Evolutionary conservation across 2,888 invertebrate genomes (phyloP).

Genomic region (Stratiomys singularior): DNA sequence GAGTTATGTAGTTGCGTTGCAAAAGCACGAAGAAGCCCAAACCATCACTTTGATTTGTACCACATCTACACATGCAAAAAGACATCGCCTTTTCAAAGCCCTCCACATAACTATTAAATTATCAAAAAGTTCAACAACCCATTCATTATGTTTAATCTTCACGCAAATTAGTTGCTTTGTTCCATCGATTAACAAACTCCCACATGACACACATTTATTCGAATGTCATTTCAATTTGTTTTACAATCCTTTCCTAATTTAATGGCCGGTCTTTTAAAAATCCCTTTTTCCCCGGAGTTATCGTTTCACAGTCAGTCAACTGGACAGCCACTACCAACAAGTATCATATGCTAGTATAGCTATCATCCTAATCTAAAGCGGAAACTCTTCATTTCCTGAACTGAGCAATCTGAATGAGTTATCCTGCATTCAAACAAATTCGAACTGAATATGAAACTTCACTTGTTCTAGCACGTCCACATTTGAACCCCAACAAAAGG

Average conservation of each 20-base stretch:
- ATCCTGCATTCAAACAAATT: not conserved
- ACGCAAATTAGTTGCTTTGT: no score
- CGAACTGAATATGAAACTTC: slow-evolving; percentile 9
- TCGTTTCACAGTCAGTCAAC: not conserved
- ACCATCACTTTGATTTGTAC: no score
- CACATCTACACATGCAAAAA: no score
- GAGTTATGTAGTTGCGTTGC: no score
- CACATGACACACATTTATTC: not conserved
- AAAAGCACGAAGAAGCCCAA: no score
- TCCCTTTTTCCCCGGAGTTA: not conserved
- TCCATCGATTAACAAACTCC: no score
- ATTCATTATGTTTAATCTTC: no score
- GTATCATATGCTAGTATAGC: slow-evolving; percentile 22
- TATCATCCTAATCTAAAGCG: slow-evolving; percentile 27
- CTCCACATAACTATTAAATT: no score
- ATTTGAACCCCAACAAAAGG: slow-evolving; percentile 31
- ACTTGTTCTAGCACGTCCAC: not conserved
- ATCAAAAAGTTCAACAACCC: no score
- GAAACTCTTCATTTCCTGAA: slow-evolving; percentile 40
- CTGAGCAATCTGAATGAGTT: slow-evolving; percentile 9
- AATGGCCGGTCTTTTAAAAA: slow-evolving; percentile 4
- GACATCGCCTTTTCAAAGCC: no score
- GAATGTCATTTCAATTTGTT: slow-evolving; percentile 35
- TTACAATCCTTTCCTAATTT: slow-evolving; percentile 36
- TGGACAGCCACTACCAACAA: not conserved